These are phyloP conservation scores for Charaxes varanes DNA, from an alignment of 1,140 invertebrate species.

Conservation along the genomic window DNA sequence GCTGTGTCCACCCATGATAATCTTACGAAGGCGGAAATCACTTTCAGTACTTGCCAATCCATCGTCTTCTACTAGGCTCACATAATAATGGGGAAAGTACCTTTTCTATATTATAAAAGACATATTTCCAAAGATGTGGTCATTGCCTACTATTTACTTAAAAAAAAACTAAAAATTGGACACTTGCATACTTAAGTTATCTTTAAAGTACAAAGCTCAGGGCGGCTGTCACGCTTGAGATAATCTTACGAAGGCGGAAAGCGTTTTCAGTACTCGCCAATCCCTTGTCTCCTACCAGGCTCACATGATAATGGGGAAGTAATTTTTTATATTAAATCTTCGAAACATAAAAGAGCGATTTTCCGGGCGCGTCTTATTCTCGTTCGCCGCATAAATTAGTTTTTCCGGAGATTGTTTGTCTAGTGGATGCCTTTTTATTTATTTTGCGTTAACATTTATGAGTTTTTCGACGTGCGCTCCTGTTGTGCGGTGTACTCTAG, in stretches of 20 bases:
- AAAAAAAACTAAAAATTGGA: too few species aligned
- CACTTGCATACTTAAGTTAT: too few species aligned
- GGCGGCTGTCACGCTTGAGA: too few species aligned
- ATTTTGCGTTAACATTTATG: conserved; percentile 66
- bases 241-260: conserved; percentile 50
- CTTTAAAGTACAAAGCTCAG: too few species aligned
- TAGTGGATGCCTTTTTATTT: conserved; percentile 58
- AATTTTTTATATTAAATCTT: conserved; percentile 72
- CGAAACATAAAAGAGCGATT: conserved; percentile 69
- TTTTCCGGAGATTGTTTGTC: conserved; percentile 66
- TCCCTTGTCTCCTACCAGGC: conserved; percentile 39
- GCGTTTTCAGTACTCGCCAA: conserved; percentile 44
- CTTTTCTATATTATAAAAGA: too few species aligned
- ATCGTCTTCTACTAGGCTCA: conserved; percentile 40
- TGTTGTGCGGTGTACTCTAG: too few species aligned
- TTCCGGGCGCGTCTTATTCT: conserved; percentile 44
- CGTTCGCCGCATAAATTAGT: conserved; percentile 66
- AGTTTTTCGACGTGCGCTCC: conserved; percentile 49
- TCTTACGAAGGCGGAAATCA: conserved; percentile 44
- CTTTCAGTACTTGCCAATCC: conserved; percentile 45
- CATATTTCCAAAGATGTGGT: too few species aligned
- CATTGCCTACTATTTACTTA: too few species aligned
- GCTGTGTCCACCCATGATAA: conserved; percentile 63
- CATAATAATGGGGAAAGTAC: conserved; percentile 66
- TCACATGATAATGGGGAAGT: conserved; percentile 64